Base-by-base conservation (phyloP, 2,888 invertebrate genomes). In the Isoperla grammatica region DNA sequence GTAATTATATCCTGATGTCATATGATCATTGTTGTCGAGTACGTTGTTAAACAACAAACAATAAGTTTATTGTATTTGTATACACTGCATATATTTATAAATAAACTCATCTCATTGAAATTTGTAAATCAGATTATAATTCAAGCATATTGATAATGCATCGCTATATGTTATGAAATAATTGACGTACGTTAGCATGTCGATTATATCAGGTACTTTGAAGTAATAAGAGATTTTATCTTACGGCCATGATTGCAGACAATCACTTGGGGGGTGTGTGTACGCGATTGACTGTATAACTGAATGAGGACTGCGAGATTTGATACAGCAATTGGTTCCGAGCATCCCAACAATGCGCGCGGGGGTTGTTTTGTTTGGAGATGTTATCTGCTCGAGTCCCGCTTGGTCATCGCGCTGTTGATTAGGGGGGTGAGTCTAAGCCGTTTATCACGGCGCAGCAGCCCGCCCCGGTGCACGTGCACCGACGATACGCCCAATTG, bases 371-470 rank as follows among this genome's bases (percentile, higher is more conserved):
- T 12, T 40, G 42, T 40, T 12, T 15, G 13, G 42, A 40, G 53
- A 39, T 53, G 53, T 20, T 53, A 53, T 53, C 53, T 11, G 19
- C 22, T n/a, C 37, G 53, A 15, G 37, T 19, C 11, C 19, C 37
- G 8, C 37, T 17, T 39, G 53, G 53, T 53, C 53, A 53, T 53
- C 53, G 35, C 13, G 15, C 17, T 19, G 19, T 19, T 53, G 53
- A 53, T 53, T 53, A 39, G 35, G 29, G 53, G 37, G 39, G 37
- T 2, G 53, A 19, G 37, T 2, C 22, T 53, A 53, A 53, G 53
- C 53, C 39, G 53, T 37, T 53, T 53, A 53, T 53, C 53, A 39
- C 19, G 2, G 53, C 11, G 9, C n/a, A 4, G 39, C 53, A 53
- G 53, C 29, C 29, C 5, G 8, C 29, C 29, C 8, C 29, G 8